A percentile compares a stretch with the other conserved stretches of the same genome.
Conservation (phyloP, 2,888 invertebrate species). For the Brachypalpus laphriformis region DNA sequence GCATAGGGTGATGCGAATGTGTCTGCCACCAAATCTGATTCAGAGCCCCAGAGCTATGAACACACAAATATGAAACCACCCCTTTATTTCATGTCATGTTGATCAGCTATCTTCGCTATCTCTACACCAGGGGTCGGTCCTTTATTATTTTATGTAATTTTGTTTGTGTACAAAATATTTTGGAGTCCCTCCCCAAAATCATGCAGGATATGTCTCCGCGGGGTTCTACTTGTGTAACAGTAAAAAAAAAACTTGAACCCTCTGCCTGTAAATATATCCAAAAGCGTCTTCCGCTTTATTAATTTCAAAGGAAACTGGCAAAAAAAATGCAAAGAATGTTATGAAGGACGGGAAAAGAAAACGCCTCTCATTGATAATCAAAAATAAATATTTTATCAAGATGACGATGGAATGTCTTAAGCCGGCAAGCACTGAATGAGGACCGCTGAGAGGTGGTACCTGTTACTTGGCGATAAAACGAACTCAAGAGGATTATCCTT, state of each 20-base stretch:
- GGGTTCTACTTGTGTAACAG: constrained; percentile 3
- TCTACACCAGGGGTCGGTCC: constrained; percentile 25
- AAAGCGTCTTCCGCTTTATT: constrained; percentile 76
- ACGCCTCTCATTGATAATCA: constrained; percentile 80
- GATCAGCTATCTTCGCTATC: constrained; percentile 52
- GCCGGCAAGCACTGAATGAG: neutral
- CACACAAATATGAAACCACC: constrained; percentile 45
- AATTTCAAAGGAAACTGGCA: constrained; percentile 77
- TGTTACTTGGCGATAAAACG: constrained; percentile 75
- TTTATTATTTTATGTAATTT: constrained; percentile 72
- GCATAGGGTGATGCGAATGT: constrained; percentile 49
- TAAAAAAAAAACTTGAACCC: constrained; percentile 27
- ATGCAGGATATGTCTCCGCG: constrained; percentile 36
- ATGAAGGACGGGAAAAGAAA: constrained; percentile 70
- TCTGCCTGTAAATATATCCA: constrained; percentile 17
- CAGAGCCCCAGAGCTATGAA: constrained; percentile 40
- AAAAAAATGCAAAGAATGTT: constrained; percentile 27
- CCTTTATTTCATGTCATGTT: constrained; percentile 37
- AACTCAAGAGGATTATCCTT: constrained; percentile 73
- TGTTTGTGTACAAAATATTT: constrained; percentile 72
- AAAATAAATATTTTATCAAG: constrained; percentile 81
- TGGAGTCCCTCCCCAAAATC: constrained; percentile 8
- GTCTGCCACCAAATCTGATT: constrained; percentile 63
- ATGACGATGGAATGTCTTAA: constrained; percentile 62
- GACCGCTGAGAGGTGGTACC: constrained; percentile 45